These are phyloP conservation scores for Coelinius sp. DNA, from an alignment of 2,888 invertebrate genomes.

Conservation along the genomic window DNA sequence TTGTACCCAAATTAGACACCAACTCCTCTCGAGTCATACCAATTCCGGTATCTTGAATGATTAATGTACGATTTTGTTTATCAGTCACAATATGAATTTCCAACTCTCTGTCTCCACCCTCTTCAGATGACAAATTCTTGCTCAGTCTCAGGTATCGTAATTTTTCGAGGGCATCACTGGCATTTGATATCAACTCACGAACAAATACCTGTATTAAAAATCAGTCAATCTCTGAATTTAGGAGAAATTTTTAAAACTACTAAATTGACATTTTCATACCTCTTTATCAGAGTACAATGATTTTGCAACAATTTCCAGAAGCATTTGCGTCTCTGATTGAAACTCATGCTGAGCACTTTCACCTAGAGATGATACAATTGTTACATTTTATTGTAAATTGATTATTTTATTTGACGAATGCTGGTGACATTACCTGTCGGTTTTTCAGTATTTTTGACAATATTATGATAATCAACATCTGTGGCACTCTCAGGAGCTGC, in stretches of 20 bases:
- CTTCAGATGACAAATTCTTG: constrained; percentile 69
- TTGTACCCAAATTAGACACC: constrained; percentile 92
- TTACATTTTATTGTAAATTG: no score
- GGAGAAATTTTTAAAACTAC: neutral
- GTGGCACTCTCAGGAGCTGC: constrained; percentile 60
- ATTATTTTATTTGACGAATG: constrained; percentile 19
- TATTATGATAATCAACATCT: constrained; percentile 73
- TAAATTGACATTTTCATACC: constrained; percentile 72
- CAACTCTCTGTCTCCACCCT: constrained; percentile 77
- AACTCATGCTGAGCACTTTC: constrained; percentile 86
- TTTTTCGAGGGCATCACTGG: constrained; percentile 97
- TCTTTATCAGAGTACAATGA: constrained; percentile 98
- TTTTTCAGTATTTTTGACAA: constrained; percentile 77
- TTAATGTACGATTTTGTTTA: constrained; percentile 86
- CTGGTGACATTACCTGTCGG: constrained; percentile 70
- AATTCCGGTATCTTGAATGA: constrained; percentile 94
- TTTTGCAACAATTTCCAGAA: constrained; percentile 96
- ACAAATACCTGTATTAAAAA: constrained; percentile 83
- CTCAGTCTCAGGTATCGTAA: constrained; percentile 84
- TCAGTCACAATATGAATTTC: constrained; percentile 93
- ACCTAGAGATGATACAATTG: constrained; percentile 71
- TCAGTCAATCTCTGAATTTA: neutral
- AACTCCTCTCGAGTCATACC: constrained; percentile 97
- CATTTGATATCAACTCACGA: constrained; percentile 95
- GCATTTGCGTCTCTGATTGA: constrained; percentile 96